These are phyloP conservation scores for Ganaspis brasiliensis DNA, from an alignment of 2,888 invertebrate species.

Conservation along the genomic window DNA sequence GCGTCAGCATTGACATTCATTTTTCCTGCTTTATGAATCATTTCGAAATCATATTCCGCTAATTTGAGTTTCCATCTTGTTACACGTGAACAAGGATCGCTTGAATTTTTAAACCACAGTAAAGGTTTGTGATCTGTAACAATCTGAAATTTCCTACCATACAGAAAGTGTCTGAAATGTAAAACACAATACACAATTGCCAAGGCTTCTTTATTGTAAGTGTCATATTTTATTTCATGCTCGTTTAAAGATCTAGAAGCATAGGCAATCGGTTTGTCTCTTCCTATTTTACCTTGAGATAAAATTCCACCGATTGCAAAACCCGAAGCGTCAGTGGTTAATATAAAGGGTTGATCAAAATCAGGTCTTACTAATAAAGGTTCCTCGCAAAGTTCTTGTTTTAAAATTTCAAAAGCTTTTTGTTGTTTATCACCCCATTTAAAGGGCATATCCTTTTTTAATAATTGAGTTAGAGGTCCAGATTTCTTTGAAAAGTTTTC, in stretches of 20 bases:
- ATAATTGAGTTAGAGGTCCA: neutral
- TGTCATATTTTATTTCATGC: neutral
- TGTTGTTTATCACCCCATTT: too few relatives aligned
- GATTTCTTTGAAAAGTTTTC: neutral
- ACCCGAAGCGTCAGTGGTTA: conserved; percentile 28
- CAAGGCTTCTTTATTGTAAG: neutral
- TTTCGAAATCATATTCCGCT: conserved; percentile 39
- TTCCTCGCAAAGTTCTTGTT: conserved; percentile 26
- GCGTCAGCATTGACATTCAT: conserved; percentile 70
- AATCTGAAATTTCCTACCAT: conserved; percentile 12
- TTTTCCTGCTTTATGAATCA: conserved; percentile 68
- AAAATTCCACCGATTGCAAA: conserved; percentile 17
- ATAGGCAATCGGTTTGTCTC: too few relatives aligned
- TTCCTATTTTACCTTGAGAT: conserved; percentile 18
- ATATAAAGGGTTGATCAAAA: conserved; percentile 18
- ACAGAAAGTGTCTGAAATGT: conserved; percentile 22
- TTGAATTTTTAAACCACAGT: neutral
- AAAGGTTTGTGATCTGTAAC: neutral
- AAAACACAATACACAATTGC: neutral
- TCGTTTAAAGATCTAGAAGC: neutral
- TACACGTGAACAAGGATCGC: conserved; percentile 24
- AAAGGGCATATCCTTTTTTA: neutral
- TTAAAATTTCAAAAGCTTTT: neutral
- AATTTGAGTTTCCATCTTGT: conserved; percentile 27
- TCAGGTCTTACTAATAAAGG: conserved; percentile 19